These are phyloP conservation scores for Labroides dimidiatus DNA, from an alignment of 2,797 vertebrate species.

Conservation along the genomic window DNA sequence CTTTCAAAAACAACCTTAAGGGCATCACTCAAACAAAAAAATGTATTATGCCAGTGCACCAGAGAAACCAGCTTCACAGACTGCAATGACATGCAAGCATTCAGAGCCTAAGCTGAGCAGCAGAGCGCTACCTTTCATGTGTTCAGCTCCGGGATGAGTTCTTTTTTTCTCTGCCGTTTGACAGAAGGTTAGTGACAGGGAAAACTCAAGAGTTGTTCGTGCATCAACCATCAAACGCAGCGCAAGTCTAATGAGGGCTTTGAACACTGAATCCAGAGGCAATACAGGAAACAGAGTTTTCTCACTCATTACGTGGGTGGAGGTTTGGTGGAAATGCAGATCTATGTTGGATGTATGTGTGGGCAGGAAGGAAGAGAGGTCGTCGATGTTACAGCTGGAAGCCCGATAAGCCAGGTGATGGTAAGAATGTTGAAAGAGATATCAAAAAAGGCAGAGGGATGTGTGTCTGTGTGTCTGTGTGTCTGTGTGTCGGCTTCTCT, in stretches of 20 bases:
- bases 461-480: slow-evolving; percentile 22
- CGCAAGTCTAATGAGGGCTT: slow-evolving; percentile 33
- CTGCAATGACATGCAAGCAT: neutral
- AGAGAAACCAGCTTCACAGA: neutral
- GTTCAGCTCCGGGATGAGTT: slow-evolving; percentile 2
- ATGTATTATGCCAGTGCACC: no score
- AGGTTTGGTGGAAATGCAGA: slow-evolving; percentile 18
- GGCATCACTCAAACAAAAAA: neutral
- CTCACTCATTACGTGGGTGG: slow-evolving; percentile 13
- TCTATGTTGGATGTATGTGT: neutral
- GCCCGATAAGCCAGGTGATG: slow-evolving; percentile 1
- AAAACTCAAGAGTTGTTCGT: slow-evolving; percentile 27
- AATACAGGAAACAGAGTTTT: neutral
- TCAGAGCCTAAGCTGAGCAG: slow-evolving; percentile 29
- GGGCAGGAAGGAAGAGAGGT: neutral
- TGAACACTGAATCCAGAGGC: slow-evolving; percentile 6
- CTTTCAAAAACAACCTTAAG: neutral
- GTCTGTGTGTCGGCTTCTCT: slow-evolving; percentile 33
- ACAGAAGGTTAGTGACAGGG: slow-evolving; percentile 36
- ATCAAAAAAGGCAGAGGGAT: slow-evolving; percentile 13
- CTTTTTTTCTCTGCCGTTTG: slow-evolving; percentile 41
- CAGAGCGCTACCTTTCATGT: slow-evolving; percentile 31
- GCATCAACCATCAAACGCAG: slow-evolving; percentile 21
- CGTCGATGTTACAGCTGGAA: neutral
- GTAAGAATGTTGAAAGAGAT: neutral